Conservation (phyloP, 2,888 invertebrate species). For the Leucophenga montana region DNA sequence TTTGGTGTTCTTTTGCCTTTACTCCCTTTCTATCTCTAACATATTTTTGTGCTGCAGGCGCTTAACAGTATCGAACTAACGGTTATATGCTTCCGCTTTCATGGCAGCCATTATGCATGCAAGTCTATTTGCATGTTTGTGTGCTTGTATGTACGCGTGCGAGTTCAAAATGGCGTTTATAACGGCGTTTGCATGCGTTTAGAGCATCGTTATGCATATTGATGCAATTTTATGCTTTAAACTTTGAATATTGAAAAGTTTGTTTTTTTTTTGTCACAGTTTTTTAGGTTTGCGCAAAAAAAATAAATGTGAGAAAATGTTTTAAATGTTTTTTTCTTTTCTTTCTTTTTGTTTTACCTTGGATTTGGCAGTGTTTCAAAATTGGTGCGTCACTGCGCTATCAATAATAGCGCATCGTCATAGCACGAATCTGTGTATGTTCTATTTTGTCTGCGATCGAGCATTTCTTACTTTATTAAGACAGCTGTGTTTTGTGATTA, state of each 20-base stretch:
- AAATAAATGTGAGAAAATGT: background rate
- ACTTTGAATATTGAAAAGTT: constrained; percentile 59
- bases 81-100: constrained; percentile 40
- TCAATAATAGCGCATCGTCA: background rate
- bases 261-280: constrained; percentile 18
- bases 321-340: constrained; percentile 6
- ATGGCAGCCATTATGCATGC: constrained; percentile 36
- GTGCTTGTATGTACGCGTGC: constrained; percentile 1
- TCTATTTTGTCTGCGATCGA: background rate
- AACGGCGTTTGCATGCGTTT: constrained; percentile 58
- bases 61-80: constrained; percentile 23
- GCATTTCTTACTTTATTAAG: background rate
- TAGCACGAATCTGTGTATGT: background rate
- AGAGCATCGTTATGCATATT: constrained; percentile 65
- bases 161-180: constrained; percentile 28
- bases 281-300: constrained; percentile 16
- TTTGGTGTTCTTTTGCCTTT: background rate
- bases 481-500: background rate
- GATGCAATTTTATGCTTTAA: constrained; percentile 66
- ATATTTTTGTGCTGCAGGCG: background rate
- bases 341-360: constrained; percentile 28
- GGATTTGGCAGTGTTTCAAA: constrained; percentile 50
- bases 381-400: constrained; percentile 42
- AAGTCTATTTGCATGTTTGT: constrained; percentile 8
- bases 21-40: background rate